Evolutionary conservation across 1,140 invertebrate species (phyloP).

Genomic region (Bombyx mori): ASM3026992v2 NC_085107.1:12338001-12338500

Average conservation of each 20-base stretch:
- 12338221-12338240: constrained; percentile 24
- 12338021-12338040: too few species aligned
- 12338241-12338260: constrained; percentile 27
- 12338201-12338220: constrained; percentile 32
- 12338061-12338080: too few species aligned
- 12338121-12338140: too few species aligned
- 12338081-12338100: too few species aligned
- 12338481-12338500: too few species aligned
- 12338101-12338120: too few species aligned
- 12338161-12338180: neutral
- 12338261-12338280: constrained; percentile 28
- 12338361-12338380: constrained; percentile 86
- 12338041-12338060: too few species aligned
- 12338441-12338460: neutral
- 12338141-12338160: too few species aligned
- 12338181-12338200: constrained; percentile 27
- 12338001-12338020: too few species aligned
- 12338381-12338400: constrained; percentile 81
- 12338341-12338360: constrained; percentile 88
- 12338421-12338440: too few species aligned
- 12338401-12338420: constrained; percentile 1
- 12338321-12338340: constrained; percentile 85
- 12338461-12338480: neutral
- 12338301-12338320: constrained; percentile 79
- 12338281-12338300: constrained; percentile 74